A percentile compares a stretch with the other conserved stretches of the same genome.
These are phyloP conservation scores for Aptenodytes patagonicus DNA, from an alignment of 2,113 vertebrate species.

Conservation along the genomic window DNA sequence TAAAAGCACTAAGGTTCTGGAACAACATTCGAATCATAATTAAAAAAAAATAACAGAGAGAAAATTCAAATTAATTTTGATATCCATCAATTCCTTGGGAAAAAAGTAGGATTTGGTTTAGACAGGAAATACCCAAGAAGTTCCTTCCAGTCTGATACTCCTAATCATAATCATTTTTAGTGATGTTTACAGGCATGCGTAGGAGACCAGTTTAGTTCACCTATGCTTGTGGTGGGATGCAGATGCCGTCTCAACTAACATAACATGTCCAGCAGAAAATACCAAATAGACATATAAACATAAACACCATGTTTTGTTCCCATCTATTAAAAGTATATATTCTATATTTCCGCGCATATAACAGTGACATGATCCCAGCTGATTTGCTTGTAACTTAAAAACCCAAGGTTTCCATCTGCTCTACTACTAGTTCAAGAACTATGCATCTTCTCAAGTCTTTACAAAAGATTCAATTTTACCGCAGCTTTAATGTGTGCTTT, in stretches of 20 bases:
- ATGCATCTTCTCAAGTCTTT: neutral
- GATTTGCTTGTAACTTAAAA: neutral
- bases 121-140: neutral
- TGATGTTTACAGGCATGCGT: neutral
- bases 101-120: neutral
- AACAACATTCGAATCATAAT: neutral
- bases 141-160: neutral
- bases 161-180: neutral
- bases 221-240: neutral
- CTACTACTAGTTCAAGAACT: neutral
- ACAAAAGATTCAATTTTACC: neutral
- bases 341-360: rapidly evolving
- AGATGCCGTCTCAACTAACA: neutral
- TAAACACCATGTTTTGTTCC: neutral
- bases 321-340: neutral
- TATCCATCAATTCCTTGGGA: neutral
- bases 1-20: neutral
- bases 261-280: neutral
- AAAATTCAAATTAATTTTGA: neutral
- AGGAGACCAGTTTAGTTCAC: neutral
- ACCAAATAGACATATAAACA: neutral
- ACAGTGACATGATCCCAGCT: neutral
- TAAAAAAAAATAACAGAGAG: neutral
- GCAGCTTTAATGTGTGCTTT: neutral
- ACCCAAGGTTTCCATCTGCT: neutral